A percentile compares a stretch with the other conserved stretches of the same genome.
These are phyloP conservation scores for Dasypus novemcinctus DNA, from an alignment of 2,113 vertebrate genomes.

Conservation along the genomic window DNA sequence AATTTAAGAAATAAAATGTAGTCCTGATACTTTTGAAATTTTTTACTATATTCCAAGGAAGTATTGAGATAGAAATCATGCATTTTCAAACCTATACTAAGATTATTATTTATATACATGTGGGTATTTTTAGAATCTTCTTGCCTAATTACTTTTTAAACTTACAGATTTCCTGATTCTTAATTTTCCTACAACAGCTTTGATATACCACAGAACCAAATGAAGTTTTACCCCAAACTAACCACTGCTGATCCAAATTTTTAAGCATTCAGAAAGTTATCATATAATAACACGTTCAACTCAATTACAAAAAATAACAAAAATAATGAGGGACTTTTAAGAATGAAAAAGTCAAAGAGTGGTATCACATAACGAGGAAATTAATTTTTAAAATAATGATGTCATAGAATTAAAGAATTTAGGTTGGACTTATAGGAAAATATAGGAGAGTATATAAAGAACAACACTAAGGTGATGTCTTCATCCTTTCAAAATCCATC, in stretches of 20 bases:
- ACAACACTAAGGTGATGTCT: background rate
- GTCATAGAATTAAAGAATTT: background rate
- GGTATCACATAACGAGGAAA: background rate
- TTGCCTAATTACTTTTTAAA: background rate
- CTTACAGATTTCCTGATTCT: background rate
- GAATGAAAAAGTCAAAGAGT: background rate
- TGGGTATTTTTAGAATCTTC: background rate
- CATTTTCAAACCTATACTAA: background rate
- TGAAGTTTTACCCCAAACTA: background rate
- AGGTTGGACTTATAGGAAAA: background rate
- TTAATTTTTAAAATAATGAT: background rate
- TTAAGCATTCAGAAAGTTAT: conserved; percentile 22
- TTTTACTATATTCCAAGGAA: background rate
- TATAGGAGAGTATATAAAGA: background rate
- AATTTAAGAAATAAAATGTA: background rate
- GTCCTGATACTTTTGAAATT: background rate
- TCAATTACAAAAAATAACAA: background rate
- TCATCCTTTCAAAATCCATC: background rate
- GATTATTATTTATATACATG: background rate
- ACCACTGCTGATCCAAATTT: background rate
- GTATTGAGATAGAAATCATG: background rate
- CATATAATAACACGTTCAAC: background rate
- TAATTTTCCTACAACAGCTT: background rate
- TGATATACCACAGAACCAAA: background rate
- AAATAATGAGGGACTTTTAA: background rate